Conservation (phyloP, 2,888 invertebrate species). For the Cecidostiba fungosa region DNA sequence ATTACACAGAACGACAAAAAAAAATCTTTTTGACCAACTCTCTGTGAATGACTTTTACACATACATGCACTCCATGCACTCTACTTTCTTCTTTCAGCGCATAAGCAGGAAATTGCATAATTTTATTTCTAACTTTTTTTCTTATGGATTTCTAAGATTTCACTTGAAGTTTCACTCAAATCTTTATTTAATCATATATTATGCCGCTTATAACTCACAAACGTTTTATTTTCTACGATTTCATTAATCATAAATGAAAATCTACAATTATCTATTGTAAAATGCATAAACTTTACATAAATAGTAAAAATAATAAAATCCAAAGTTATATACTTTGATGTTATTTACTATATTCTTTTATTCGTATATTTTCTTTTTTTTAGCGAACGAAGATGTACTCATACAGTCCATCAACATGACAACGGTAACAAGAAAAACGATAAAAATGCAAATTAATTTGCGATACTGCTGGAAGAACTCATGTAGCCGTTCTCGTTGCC, state of each 20-base stretch:
- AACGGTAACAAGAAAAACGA: not conserved
- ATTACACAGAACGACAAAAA: not conserved
- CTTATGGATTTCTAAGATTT: slow-evolving; percentile 13
- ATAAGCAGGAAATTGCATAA: slow-evolving; percentile 20
- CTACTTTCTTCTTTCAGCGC: not conserved
- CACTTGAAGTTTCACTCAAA: not conserved
- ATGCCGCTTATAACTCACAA: not conserved
- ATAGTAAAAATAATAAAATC: not conserved
- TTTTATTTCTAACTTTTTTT: slow-evolving; percentile 2
- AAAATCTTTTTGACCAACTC: not conserved
- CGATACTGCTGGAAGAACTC: not conserved
- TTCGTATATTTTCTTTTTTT: not conserved
- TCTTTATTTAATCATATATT: not conserved
- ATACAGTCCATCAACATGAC: not conserved
- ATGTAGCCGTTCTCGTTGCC: not conserved
- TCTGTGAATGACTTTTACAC: not conserved
- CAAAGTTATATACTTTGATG: not conserved
- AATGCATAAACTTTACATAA: not conserved
- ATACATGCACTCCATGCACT: not conserved
- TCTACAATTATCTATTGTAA: not conserved
- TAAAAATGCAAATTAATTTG: slow-evolving; percentile 14
- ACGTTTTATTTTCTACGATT: not conserved
- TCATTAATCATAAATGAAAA: not conserved
- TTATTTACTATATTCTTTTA: too few species aligned
- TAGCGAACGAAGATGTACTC: not conserved